These are phyloP conservation scores for Danio aesculapii DNA, from an alignment of 2,797 vertebrate genomes.

Conservation along the genomic window DNA sequence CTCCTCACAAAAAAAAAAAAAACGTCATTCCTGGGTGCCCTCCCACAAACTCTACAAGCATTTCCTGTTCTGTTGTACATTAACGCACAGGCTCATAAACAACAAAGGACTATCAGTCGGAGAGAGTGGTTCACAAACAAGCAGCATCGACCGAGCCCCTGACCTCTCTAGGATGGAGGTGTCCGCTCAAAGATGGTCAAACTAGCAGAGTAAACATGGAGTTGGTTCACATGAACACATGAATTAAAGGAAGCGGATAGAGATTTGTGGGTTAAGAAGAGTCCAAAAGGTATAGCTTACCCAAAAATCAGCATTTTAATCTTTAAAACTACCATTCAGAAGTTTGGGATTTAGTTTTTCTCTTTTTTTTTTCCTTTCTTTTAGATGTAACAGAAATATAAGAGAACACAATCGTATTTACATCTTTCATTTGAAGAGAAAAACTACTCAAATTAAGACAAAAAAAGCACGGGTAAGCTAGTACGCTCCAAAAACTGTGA, in stretches of 20 bases:
- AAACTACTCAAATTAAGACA: too few species aligned
- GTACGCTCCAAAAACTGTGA: too few species aligned
- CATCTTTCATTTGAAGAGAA: too few species aligned
- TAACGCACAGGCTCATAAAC: conserved; percentile 61
- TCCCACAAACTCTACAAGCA: conserved; percentile 60
- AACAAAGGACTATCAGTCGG: conserved; percentile 54
- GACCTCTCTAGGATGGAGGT: conserved; percentile 29
- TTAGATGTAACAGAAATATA: too few species aligned
- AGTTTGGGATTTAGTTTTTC: not conserved
- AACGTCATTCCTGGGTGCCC: conserved; percentile 38
- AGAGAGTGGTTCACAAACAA: conserved; percentile 39
- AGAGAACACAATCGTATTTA: too few species aligned
- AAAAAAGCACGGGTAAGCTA: too few species aligned
- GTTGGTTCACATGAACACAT: conserved; percentile 25
- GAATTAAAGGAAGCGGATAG: not conserved
- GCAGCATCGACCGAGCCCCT: not conserved
- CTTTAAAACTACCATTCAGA: not conserved
- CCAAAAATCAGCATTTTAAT: not conserved
- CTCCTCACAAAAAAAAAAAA: conserved; percentile 47
- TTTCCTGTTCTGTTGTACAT: conserved; percentile 68
- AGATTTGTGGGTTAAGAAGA: conserved; percentile 10
- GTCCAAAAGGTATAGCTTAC: not conserved
- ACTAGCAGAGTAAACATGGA: conserved; percentile 43
- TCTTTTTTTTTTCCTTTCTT: too few species aligned
- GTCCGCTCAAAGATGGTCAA: conserved; percentile 13